These are phyloP conservation scores for Heteropelma amictum DNA, from an alignment of 2,888 invertebrate species.

Conservation along the genomic window DNA sequence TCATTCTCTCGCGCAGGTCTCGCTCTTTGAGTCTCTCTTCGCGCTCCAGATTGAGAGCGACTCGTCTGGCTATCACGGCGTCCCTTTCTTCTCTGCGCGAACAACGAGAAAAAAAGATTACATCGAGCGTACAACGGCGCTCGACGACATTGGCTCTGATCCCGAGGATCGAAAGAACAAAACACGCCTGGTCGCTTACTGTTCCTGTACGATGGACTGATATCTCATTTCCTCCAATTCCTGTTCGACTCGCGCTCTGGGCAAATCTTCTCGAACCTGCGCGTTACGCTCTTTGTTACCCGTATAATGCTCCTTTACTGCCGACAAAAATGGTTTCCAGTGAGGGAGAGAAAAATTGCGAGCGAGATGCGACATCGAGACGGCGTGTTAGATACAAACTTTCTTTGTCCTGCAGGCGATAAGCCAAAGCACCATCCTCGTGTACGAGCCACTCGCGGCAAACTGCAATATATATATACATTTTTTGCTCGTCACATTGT, in stretches of 20 bases:
- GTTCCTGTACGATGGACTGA: conserved; percentile 82
- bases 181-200: conserved; percentile 78
- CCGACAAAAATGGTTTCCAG: conserved; percentile 45
- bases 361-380: not conserved
- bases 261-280: conserved; percentile 88
- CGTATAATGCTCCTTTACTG: conserved; percentile 87
- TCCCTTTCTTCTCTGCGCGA: conserved; percentile 84
- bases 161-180: too few species aligned
- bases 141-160: not conserved
- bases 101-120: not conserved
- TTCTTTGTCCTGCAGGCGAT: conserved; percentile 89
- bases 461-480: conserved; percentile 78
- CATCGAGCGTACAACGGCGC: not conserved
- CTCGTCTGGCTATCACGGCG: conserved; percentile 82
- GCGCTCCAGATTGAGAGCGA: conserved; percentile 83
- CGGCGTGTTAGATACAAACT: conserved; percentile 79
- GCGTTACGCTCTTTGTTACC: conserved; percentile 88
- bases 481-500: conserved; percentile 52
- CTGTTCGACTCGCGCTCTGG: conserved; percentile 87
- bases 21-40: conserved; percentile 80
- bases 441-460: conserved; percentile 91
- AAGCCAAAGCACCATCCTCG: conserved; percentile 90
- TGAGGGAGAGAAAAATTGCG: not conserved
- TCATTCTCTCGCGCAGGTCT: conserved; percentile 79
- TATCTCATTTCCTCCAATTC: conserved; percentile 82